These are phyloP conservation scores for Sapajus apella DNA, from an alignment of 2,113 vertebrate genomes.

Conservation along the genomic window DNA sequence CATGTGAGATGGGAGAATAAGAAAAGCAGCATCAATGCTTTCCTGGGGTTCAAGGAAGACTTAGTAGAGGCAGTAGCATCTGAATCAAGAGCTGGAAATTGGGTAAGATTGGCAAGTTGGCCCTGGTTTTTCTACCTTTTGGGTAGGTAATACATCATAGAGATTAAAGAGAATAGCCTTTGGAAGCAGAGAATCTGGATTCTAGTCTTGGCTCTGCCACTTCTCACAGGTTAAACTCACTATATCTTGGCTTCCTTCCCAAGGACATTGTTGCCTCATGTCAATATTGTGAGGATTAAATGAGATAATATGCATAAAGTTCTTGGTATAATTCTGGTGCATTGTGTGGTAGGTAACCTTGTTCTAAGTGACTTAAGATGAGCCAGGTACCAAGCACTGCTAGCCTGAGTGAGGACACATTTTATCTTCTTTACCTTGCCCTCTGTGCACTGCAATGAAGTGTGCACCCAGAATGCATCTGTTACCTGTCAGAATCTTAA, in stretches of 20 bases:
- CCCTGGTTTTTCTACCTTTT: background rate
- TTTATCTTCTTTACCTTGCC: background rate
- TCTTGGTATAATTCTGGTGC: background rate
- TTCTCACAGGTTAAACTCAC: background rate
- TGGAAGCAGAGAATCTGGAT: background rate
- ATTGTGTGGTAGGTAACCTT: background rate
- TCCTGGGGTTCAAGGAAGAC: background rate
- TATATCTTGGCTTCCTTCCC: background rate
- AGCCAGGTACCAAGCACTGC: background rate
- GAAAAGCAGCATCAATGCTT: background rate
- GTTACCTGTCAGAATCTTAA: background rate
- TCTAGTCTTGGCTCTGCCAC: background rate
- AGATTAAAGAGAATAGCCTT: background rate
- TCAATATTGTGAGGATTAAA: background rate
- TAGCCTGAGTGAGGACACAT: background rate
- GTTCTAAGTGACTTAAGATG: background rate
- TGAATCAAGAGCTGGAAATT: background rate
- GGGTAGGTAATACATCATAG: background rate
- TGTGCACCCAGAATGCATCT: no score
- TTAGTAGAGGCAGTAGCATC: background rate
- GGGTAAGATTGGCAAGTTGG: background rate
- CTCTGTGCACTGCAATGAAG: background rate
- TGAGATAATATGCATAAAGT: background rate
- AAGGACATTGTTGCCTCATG: background rate
- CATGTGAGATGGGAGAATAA: background rate